Evolutionary conservation across 2,797 vertebrate species (phyloP).

Genomic region (Gymnodraco acuticeps): DNA sequence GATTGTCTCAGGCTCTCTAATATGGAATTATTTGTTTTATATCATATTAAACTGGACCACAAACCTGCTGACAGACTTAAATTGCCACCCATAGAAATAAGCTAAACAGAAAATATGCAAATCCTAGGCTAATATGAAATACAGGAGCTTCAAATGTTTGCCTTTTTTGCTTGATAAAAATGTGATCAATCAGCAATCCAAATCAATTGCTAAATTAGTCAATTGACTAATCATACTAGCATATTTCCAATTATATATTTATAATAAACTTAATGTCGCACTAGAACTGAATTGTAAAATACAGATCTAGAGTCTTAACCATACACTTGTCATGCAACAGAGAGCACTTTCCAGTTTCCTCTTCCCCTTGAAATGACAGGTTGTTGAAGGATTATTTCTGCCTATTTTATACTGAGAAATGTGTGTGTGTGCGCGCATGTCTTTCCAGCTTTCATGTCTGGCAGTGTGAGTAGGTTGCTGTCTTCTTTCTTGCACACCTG

Average conservation of each 20-base stretch:
- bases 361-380: constrained; percentile 15
- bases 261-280: neutral
- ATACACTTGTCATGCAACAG: neutral
- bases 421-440: constrained; percentile 16
- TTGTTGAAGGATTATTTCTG: constrained; percentile 19
- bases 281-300: neutral
- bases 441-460: constrained; percentile 47
- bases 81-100: too few relatives aligned
- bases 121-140: too few relatives aligned
- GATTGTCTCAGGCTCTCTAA: too few relatives aligned
- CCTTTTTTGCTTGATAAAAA: too few relatives aligned
- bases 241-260: neutral
- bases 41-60: too few relatives aligned
- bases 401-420: constrained; percentile 19
- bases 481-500: constrained; percentile 60
- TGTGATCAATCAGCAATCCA: too few relatives aligned
- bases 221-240: neutral
- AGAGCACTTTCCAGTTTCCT: neutral
- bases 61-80: too few relatives aligned
- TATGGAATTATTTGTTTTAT: too few relatives aligned
- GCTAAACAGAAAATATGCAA: too few relatives aligned
- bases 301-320: neutral
- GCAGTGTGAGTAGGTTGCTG: constrained; percentile 23
- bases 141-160: too few relatives aligned
- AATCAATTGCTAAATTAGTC: neutral